These are phyloP conservation scores for Microtus pennsylvanicus DNA, from an alignment of 2,113 vertebrate genomes.

Conservation along the genomic window DNA sequence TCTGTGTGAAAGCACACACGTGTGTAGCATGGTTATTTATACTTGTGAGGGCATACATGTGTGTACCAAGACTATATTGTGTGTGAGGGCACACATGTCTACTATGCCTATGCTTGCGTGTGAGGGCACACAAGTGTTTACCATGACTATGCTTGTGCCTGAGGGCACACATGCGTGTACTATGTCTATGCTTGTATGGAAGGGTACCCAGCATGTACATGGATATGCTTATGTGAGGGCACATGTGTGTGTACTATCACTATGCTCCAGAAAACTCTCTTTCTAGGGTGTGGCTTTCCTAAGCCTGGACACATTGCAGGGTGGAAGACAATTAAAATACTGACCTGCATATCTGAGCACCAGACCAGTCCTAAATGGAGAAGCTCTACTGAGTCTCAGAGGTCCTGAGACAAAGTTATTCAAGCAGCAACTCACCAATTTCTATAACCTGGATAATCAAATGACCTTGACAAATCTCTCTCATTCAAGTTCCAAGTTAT, in stretches of 20 bases:
- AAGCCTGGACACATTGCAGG: not conserved
- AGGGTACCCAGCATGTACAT: not conserved
- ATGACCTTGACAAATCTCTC: not conserved
- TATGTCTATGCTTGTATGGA: not conserved
- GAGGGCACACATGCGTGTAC: not conserved
- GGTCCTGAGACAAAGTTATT: not conserved
- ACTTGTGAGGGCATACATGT: not conserved
- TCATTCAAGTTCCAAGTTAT: conserved; percentile 38
- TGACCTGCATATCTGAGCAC: not conserved
- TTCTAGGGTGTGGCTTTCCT: not conserved
- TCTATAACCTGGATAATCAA: not conserved
- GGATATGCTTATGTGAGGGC: not conserved
- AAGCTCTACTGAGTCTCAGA: not conserved
- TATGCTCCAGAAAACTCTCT: not conserved
- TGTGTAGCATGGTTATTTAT: not conserved
- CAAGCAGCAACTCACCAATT: not conserved
- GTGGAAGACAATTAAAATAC: conserved; percentile 19
- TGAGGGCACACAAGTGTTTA: too few relatives aligned
- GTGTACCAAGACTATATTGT: not conserved
- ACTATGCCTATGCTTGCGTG: not conserved
- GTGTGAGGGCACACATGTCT: too few relatives aligned
- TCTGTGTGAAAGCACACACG: not conserved
- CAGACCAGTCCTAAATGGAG: not conserved
- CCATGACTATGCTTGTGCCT: not conserved
- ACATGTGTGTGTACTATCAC: not conserved